A percentile compares a stretch with the other conserved stretches of the same genome.
These are phyloP conservation scores for Diphyllodes magnificus DNA, from an alignment of 2,113 vertebrate species.

Conservation along the genomic window DNA sequence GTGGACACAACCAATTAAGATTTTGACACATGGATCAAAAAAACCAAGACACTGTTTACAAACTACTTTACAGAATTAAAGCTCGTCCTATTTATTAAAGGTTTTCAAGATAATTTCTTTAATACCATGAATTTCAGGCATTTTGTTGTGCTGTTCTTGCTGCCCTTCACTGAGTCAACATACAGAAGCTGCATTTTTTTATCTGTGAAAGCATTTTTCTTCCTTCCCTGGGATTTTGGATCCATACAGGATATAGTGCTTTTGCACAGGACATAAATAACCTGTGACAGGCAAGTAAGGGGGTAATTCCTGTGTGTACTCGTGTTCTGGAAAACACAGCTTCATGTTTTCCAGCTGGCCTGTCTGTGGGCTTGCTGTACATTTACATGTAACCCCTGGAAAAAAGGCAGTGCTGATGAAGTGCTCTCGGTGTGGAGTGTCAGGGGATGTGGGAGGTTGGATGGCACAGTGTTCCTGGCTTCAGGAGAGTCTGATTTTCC, in stretches of 20 bases:
- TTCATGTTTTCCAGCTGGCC: not conserved
- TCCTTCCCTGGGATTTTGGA: not conserved
- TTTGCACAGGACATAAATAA: not conserved
- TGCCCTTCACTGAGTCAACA: not conserved
- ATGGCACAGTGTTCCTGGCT: not conserved
- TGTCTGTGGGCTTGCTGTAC: not conserved
- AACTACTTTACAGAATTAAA: not conserved
- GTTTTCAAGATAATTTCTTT: not conserved
- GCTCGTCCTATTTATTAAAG: not conserved
- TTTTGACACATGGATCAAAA: not conserved
- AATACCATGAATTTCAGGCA: not conserved
- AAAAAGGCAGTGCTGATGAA: not conserved
- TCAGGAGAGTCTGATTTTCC: not conserved
- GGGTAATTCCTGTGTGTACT: not conserved
- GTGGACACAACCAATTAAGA: not conserved
- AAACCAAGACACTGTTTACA: rapidly evolving
- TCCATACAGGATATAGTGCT: too few species aligned
- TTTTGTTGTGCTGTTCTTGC: not conserved
- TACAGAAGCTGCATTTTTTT: not conserved
- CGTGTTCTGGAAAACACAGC: not conserved
- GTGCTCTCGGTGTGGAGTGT: not conserved
- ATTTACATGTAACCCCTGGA: not conserved
- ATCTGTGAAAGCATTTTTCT: not conserved
- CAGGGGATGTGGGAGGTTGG: not conserved
- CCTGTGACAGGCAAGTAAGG: not conserved